Evolutionary conservation across 2,888 invertebrate genomes (phyloP).

Genomic region (Sinohyriopsis cumingii): DNA sequence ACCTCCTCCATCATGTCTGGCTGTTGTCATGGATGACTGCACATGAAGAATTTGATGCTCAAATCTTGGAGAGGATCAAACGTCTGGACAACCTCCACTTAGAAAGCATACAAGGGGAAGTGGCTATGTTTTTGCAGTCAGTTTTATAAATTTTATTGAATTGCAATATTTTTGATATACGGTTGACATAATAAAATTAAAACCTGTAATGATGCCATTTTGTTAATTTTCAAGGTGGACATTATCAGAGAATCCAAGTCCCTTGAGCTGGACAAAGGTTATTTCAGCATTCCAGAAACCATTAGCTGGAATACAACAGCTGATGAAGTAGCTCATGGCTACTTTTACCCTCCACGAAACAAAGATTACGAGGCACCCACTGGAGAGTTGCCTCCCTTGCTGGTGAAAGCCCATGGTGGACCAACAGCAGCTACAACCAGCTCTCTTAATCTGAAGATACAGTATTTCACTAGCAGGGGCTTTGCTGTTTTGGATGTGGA

Average conservation of each 20-base stretch:
- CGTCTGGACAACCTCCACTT: no score
- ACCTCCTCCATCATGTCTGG: no score
- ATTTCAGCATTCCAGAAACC: slow-evolving; percentile 68
- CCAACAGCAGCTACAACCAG: slow-evolving; percentile 67
- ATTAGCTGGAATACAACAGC: slow-evolving; percentile 65
- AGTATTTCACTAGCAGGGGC: slow-evolving; percentile 72
- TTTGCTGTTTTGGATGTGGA: slow-evolving; percentile 73
- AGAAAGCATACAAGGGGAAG: no score
- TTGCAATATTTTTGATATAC: background rate
- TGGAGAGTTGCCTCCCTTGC: slow-evolving; percentile 67
- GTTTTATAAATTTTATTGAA: background rate
- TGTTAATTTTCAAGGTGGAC: slow-evolving; percentile 38
- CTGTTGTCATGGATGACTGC: no score
- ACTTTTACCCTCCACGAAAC: slow-evolving; percentile 69
- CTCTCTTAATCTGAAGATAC: slow-evolving; percentile 67
- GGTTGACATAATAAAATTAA: background rate
- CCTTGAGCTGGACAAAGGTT: slow-evolving; percentile 52
- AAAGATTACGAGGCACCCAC: slow-evolving; percentile 62
- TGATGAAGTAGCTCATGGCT: slow-evolving; percentile 59
- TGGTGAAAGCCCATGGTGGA: slow-evolving; percentile 73
- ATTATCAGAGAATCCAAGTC: slow-evolving; percentile 51
- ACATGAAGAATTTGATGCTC: no score
- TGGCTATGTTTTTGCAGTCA: no score
- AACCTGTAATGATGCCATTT: background rate
- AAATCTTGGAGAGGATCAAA: no score